A percentile compares a stretch with the other conserved stretches of the same genome.
phyloP scores from a whole-genome alignment of 1,140 invertebrate genomes.

The Periplaneta americana region DNA sequence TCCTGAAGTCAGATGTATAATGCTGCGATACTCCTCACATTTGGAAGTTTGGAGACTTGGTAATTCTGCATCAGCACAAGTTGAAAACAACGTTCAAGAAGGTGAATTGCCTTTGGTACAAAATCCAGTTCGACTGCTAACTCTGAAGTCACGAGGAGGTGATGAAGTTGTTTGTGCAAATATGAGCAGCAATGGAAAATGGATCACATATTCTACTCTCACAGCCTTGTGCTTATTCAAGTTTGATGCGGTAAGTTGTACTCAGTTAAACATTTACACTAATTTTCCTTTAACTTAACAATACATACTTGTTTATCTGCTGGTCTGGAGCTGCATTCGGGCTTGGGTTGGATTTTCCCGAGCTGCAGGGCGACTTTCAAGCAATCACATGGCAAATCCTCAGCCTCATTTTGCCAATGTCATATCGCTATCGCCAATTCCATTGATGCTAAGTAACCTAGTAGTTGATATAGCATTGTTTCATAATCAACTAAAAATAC shows the following conservation, averaged over 20 bases:
- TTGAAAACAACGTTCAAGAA: conserved; percentile 18
- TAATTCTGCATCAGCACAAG: conserved; percentile 24
- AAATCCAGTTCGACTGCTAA: conserved; percentile 58
- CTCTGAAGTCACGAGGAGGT: conserved; percentile 51
- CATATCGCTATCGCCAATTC: no score
- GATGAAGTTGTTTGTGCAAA: conserved; percentile 59
- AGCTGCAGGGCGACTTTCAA: no score
- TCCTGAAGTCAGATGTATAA: conserved; percentile 25
- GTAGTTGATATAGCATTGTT: no score
- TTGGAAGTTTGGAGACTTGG: conserved; percentile 62
- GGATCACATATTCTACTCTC: conserved; percentile 69
- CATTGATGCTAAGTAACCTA: no score
- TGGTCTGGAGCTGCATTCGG: no score
- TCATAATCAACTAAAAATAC: no score
- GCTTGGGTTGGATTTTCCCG: no score
- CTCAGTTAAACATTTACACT: no score
- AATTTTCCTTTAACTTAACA: no score
- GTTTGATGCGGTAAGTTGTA: conserved; percentile 32
- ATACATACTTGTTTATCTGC: no score
- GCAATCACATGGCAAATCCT: no score
- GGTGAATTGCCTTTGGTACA: conserved; percentile 36
- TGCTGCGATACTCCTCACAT: conserved; percentile 33
- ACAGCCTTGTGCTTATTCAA: conserved; percentile 57
- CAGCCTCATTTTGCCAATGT: no score
- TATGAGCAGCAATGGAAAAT: conserved; percentile 59